Conservation (phyloP, 2,797 vertebrate genomes). For the Carapus acus region DNA sequence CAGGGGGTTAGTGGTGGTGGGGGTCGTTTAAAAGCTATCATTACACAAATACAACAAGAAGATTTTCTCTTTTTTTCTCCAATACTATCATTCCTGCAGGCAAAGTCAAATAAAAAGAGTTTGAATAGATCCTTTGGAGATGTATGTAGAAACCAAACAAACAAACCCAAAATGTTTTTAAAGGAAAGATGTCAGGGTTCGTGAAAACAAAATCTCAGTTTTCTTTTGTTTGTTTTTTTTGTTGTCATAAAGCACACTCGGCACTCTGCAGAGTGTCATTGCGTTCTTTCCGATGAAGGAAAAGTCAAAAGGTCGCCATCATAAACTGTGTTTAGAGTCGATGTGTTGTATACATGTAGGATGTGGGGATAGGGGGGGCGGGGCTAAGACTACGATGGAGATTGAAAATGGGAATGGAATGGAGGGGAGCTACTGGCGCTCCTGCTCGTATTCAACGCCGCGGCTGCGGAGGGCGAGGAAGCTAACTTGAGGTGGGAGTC, state of each 20-base stretch:
- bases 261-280: constrained; percentile 53
- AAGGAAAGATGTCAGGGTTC: constrained; percentile 45
- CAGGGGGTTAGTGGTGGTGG: no score
- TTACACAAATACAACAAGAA: constrained; percentile 93
- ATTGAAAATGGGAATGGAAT: no score
- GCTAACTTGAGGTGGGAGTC: constrained; percentile 53
- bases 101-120: constrained; percentile 85
- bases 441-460: constrained; percentile 52
- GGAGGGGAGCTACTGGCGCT: constrained; percentile 49
- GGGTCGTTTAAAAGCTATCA: constrained; percentile 90
- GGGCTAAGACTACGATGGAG: no score
- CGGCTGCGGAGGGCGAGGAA: constrained; percentile 34
- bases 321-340: constrained; percentile 61
- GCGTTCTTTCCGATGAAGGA: constrained; percentile 66
- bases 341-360: constrained; percentile 56
- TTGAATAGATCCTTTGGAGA: constrained; percentile 85
- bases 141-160: constrained; percentile 69
- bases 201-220: constrained; percentile 27
- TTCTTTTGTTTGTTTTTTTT: no score
- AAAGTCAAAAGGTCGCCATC: constrained; percentile 64
- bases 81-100: constrained; percentile 81
- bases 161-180: constrained; percentile 51
- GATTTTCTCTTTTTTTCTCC: constrained; percentile 62
- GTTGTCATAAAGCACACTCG: constrained; percentile 55
- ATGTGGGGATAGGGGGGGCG: constrained; percentile 47